Conservation (phyloP, 1,140 invertebrate genomes). For the Leptinotarsa undecemlineata region DNA sequence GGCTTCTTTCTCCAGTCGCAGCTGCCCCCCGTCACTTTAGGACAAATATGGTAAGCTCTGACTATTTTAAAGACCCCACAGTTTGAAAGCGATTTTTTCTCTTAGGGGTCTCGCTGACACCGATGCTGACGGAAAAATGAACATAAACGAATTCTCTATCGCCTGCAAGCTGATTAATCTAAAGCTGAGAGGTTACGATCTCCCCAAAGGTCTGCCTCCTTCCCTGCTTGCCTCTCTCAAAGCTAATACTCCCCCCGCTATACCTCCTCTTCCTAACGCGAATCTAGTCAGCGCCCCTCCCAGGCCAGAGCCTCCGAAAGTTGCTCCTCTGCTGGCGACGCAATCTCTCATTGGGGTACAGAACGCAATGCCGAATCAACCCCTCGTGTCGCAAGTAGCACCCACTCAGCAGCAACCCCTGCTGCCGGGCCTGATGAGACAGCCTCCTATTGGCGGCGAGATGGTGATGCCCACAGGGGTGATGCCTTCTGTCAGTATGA, state of each 20-base stretch:
- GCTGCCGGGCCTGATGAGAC: constrained; percentile 25
- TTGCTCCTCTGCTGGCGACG: constrained; percentile 17
- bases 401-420: constrained; percentile 25
- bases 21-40: constrained; percentile 82
- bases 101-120: constrained; percentile 88
- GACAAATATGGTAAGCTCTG: constrained; percentile 85
- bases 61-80: too few species aligned
- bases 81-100: constrained; percentile 38
- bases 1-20: constrained; percentile 91
- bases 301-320: constrained; percentile 57
- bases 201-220: constrained; percentile 84
- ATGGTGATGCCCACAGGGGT: constrained; percentile 28
- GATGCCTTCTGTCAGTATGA: constrained; percentile 29
- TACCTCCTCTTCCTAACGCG: constrained; percentile 52
- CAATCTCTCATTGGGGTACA: constrained; percentile 25
- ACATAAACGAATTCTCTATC: constrained; percentile 95
- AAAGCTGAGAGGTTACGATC: constrained; percentile 87
- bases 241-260: constrained; percentile 47
- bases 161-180: constrained; percentile 96
- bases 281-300: constrained; percentile 50
- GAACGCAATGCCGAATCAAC: constrained; percentile 39
- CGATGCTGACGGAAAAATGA: constrained; percentile 95
- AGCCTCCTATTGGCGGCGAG: constrained; percentile 8
- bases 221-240: constrained; percentile 70
- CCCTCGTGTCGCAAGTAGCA: constrained; percentile 11